Conservation (phyloP, 2,888 invertebrate species). For the Schrankia costaestrigalis region DNA sequence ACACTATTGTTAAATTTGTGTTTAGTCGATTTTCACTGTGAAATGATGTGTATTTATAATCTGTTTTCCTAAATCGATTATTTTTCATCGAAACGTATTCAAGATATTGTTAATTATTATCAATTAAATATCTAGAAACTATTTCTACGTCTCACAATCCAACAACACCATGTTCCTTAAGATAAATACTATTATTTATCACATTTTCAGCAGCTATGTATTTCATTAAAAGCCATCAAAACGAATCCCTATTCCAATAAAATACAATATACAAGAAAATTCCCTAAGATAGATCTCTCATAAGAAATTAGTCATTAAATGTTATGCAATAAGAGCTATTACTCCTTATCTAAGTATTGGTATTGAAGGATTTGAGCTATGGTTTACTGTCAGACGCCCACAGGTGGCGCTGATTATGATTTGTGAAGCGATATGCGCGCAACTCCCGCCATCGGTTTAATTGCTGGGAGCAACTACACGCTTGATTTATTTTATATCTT, state of each 20-base stretch:
- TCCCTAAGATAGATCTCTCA: conserved; percentile 8
- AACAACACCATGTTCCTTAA: not conserved
- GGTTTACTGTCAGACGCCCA: conserved; percentile 43
- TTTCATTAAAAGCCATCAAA: conserved; percentile 29
- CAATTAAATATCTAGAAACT: too few species aligned
- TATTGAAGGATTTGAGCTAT: conserved; percentile 33
- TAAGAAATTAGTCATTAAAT: conserved; percentile 11
- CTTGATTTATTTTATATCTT: conserved; percentile 34
- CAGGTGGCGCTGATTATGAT: conserved; percentile 58
- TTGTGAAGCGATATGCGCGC: conserved; percentile 43
- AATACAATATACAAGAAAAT: conserved; percentile 10
- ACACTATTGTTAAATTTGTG: too few species aligned
- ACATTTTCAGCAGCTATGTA: conserved; percentile 13
- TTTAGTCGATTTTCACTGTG: not conserved
- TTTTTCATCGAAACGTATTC: too few species aligned
- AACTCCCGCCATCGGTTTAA: conserved; percentile 30
- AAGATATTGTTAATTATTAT: too few species aligned
- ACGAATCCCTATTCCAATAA: conserved; percentile 27
- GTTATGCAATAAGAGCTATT: conserved; percentile 14
- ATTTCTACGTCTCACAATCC: too few species aligned
- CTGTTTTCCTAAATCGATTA: too few species aligned
- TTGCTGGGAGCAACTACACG: conserved; percentile 31
- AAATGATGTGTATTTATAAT: not conserved
- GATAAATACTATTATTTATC: conserved; percentile 2
- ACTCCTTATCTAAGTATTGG: conserved; percentile 9